These are phyloP conservation scores for Tillus elongatus DNA, from an alignment of 2,888 invertebrate species.

Conservation along the genomic window DNA sequence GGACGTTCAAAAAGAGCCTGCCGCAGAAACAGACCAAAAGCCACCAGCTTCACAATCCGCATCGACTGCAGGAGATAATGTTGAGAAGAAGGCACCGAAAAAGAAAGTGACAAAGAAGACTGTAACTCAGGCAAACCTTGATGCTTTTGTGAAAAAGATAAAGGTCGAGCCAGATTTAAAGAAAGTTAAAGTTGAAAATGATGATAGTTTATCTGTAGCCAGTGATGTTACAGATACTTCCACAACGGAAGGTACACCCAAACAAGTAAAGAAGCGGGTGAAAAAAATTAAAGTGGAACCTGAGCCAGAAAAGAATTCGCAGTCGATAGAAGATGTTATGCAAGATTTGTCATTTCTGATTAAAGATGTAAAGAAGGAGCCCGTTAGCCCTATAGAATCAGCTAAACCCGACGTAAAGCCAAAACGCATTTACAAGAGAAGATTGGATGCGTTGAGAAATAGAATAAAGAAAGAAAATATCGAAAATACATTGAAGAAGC, in stretches of 20 bases:
- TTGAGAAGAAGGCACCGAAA: slow-evolving; percentile 21
- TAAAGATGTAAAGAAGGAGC: slow-evolving; percentile 31
- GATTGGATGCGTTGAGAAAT: slow-evolving; percentile 28
- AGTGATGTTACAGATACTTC: slow-evolving; percentile 21
- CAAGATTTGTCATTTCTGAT: slow-evolving; percentile 32
- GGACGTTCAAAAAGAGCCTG: slow-evolving; percentile 14
- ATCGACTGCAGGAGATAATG: slow-evolving; percentile 29
- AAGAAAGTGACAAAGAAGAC: slow-evolving; percentile 19
- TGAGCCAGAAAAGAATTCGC: slow-evolving; percentile 23
- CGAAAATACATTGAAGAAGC: slow-evolving; percentile 32
- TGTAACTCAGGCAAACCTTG: not conserved
- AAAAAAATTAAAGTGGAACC: slow-evolving; percentile 18
- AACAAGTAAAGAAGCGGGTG: slow-evolving; percentile 18
- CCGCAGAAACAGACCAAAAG: slow-evolving; percentile 20
- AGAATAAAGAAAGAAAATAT: slow-evolving; percentile 35
- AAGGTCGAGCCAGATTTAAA: slow-evolving; percentile 19
- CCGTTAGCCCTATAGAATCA: slow-evolving; percentile 26
- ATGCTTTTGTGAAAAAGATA: slow-evolving; percentile 12
- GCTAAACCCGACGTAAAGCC: slow-evolving; percentile 27
- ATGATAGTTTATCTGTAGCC: slow-evolving; percentile 17
- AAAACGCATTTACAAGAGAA: slow-evolving; percentile 27
- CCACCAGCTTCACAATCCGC: slow-evolving; percentile 36
- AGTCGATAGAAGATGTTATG: slow-evolving; percentile 38
- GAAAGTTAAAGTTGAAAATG: slow-evolving; percentile 26
- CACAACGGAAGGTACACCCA: slow-evolving; percentile 17